Conservation (phyloP, 2,113 vertebrate genomes). For the Baryphthengus martii region DNA sequence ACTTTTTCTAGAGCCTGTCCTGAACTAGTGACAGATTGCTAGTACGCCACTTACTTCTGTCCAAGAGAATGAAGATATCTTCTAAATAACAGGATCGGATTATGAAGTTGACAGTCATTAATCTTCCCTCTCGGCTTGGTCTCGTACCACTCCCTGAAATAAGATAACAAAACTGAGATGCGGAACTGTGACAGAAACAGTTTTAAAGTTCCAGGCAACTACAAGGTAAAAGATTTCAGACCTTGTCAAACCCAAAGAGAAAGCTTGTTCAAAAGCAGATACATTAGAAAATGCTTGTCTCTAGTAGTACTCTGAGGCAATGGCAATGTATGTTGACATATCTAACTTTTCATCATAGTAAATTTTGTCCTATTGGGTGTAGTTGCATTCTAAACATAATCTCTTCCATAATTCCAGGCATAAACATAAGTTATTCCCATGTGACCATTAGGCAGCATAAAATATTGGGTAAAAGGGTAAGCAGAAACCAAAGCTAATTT, state of each 20-base stretch:
- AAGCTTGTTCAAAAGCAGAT: background rate
- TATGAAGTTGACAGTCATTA: background rate
- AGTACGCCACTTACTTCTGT: background rate
- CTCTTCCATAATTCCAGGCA: background rate
- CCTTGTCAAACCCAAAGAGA: background rate
- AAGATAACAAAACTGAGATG: background rate
- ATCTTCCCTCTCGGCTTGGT: background rate
- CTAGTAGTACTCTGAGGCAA: background rate
- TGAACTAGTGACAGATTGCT: background rate
- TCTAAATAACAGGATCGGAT: background rate
- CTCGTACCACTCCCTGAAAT: background rate
- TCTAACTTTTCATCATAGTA: background rate
- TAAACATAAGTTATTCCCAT: background rate
- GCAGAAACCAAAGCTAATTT: background rate
- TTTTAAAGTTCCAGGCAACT: background rate
- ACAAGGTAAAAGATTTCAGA: background rate
- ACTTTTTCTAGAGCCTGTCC: background rate
- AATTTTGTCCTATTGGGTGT: background rate
- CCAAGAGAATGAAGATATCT: background rate
- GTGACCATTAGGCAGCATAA: background rate
- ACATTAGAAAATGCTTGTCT: background rate
- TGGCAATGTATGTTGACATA: rapidly evolving
- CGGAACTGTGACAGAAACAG: background rate
- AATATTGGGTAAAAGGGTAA: background rate
- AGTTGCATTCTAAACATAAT: background rate